Evolutionary conservation across 2,113 vertebrate genomes (phyloP), one percentile per base, ranked within the genome.

Genomic region (Nyctibius bracteatus): DNA sequence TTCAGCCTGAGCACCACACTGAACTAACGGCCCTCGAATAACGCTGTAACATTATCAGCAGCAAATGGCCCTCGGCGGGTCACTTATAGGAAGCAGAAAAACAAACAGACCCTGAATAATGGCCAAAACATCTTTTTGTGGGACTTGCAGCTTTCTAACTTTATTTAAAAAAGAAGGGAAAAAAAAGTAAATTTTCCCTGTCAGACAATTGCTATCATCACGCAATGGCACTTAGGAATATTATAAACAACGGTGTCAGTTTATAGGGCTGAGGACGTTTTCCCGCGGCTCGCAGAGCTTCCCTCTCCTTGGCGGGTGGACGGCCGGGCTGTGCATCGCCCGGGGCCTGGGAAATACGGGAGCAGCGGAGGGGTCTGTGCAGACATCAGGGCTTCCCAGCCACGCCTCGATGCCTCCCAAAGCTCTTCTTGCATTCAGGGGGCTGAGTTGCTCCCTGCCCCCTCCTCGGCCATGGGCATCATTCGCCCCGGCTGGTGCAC

Each of bases 221-320:
- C 6, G 75, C 96, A 96, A 88, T 52, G 78, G 92, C 96, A 87
- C 95, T 96, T 97, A 82, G 43, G 73, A 91, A 93, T 92, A 95
- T 95, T 96, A 96, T 96, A 97, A 97, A 97, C 94, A 96, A 4
- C 31, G 0, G 33, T 83, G 92, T 82, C 83, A 39, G 95, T 96
- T 97, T 94, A 96, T 93, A 14, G 90, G 91, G 72, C 94, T 66
- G 82, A 7, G 73, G 96, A 61, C 0, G 3, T 51, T 90, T 72
- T 15, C 78, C 31, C 1, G 82, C 19, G 47, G 59, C 94, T 92
- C 6, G 0, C 54, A 14, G 67, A 51, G 84, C 54, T 52, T 61
- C 20, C 65, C 41, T 49, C 55, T 75, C 68, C 72, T 17, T 3
- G 2, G 44, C 1, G 72, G 67, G 67, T 39, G 65, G 49, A 31